Base-by-base conservation (phyloP, 2,888 invertebrate genomes). In the Smittia aterrima region DNA sequence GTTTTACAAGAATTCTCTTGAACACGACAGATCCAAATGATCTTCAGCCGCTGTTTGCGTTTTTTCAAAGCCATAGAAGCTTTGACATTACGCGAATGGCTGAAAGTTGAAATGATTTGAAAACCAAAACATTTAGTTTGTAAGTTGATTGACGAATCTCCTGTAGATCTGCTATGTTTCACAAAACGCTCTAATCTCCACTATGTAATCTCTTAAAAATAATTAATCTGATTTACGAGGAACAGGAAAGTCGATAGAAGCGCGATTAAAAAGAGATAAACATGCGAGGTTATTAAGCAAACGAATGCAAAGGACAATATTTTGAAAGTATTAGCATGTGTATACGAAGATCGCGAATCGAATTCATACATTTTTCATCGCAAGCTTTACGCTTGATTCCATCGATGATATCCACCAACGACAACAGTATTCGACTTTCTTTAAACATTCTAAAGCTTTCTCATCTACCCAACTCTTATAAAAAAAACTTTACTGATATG, bases 1-100 rank as follows among this genome's bases (percentile, higher is more conserved):
- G 9, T 72, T 18, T 47, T 27, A 67, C 16, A 74, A 74, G 40
- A 74, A 66, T 27, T 74, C 74, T 11, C 53, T 74, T 13, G 67
- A 67, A 67, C 67, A 67, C 22, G 74, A 74, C 47, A 62, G 74
- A 38, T 66, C 74, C 6, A 74, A 74, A 74, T 74, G 62, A 72
- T 72, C 32, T 62, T 38, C 47, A 54, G 22, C 18, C 22, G 58
- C 58, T 22, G 20, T 58, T 22, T 22, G 3, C 22, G 20, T 18
- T 3, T 11, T 20, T 13, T 58, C 58, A 22, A 58, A 58, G 47
- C 7, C 16, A 4, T 47, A 13, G 13, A 47, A 16, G 16, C n/a
- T 47, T 47, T 11, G 38, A 47, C 47, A 11, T n/a, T 47, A 47
- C 6, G n/a, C 11, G 47, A 47, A 47, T 16, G 22, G 22, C 22